A percentile compares a stretch with the other conserved stretches of the same genome.
Conservation (phyloP, 2,888 invertebrate genomes). For the Candidula unifasciata region DNA sequence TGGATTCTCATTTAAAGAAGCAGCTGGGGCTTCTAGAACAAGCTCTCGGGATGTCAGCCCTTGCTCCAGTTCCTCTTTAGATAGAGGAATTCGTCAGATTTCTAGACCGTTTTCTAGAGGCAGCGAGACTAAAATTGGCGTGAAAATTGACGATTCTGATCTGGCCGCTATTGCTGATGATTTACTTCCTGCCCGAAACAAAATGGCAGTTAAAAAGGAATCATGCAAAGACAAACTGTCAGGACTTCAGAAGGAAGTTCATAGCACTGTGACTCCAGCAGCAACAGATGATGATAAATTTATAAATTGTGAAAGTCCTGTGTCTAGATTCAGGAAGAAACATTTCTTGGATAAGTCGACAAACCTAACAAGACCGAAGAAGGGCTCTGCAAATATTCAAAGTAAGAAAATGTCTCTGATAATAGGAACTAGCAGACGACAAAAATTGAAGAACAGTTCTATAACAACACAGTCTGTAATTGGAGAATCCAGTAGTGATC, state of each 20-base stretch:
- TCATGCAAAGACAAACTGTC: not conserved
- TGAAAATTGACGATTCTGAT: not conserved
- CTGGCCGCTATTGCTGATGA: too few species aligned
- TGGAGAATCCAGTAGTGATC: not conserved
- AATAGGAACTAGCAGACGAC: not conserved
- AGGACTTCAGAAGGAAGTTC: not conserved
- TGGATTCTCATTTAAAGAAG: constrained; percentile 35
- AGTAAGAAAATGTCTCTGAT: not conserved
- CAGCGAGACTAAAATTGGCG: not conserved
- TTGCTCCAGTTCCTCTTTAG: constrained; percentile 34
- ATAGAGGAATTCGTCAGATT: constrained; percentile 10
- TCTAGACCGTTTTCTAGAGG: constrained; percentile 4
- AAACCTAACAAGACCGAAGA: not conserved
- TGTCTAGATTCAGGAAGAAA: constrained; percentile 3
- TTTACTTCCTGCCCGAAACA: too few species aligned
- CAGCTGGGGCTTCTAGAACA: not conserved
- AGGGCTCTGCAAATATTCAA: not conserved
- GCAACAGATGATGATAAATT: not conserved
- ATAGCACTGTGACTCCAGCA: not conserved
- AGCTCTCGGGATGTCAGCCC: constrained; percentile 43
- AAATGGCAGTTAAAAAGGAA: constrained; percentile 10
- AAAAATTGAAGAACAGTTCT: not conserved
- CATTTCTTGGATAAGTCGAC: not conserved
- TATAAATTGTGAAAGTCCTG: not conserved
- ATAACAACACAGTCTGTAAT: not conserved